phyloP scores from a whole-genome alignment of 2,797 vertebrate species.

The Eremophila alpestris region DNA sequence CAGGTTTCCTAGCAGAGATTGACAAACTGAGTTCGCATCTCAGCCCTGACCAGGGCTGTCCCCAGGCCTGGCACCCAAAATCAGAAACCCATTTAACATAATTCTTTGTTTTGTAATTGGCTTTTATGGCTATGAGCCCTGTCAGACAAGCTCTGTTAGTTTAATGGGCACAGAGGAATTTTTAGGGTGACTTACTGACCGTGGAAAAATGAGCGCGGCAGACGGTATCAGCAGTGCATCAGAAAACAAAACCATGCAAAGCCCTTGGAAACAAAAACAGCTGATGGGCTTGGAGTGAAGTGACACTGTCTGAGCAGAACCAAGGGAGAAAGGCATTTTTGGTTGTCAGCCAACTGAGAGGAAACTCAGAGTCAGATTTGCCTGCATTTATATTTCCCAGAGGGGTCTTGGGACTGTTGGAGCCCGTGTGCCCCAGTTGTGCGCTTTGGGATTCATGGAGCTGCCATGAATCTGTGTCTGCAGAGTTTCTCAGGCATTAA shows the following conservation, averaged over 20 bases:
- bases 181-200: conserved; percentile 50
- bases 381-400: background rate
- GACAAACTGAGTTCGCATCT: background rate
- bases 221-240: conserved; percentile 32
- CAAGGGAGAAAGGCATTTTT: background rate
- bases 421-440: background rate
- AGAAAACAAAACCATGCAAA: conserved; percentile 12
- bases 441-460: accelerated
- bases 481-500: background rate
- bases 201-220: background rate
- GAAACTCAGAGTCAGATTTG: background rate
- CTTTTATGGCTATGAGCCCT: background rate
- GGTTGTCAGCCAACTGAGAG: background rate
- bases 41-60: background rate
- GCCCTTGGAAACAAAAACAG: conserved; percentile 45
- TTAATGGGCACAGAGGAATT: conserved; percentile 54
- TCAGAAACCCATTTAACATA: conserved; percentile 13
- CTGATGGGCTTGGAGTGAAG: conserved; percentile 41
- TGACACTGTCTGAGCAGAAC: background rate
- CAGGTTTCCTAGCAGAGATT: background rate
- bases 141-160: conserved; percentile 36
- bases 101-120: conserved; percentile 10
- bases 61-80: background rate
- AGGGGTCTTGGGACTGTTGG: background rate
- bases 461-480: background rate